phyloP scores from a whole-genome alignment of 2,797 vertebrate genomes.

The Chaetodon trifasciatus region DNA sequence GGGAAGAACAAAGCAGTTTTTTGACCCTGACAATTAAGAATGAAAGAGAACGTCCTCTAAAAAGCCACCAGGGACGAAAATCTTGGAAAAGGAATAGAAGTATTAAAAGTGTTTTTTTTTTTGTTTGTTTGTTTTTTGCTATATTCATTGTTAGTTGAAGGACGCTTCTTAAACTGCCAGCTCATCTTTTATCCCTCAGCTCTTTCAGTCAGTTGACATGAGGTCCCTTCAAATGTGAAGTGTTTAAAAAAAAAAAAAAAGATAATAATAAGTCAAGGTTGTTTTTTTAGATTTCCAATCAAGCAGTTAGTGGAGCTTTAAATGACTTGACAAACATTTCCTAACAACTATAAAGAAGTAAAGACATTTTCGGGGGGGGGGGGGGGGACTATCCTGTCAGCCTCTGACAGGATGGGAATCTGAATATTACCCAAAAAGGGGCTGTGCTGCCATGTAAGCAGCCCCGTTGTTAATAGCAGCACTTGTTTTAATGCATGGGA shows the following conservation, averaged over 20 bases:
- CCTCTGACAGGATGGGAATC: not conserved
- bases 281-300: conserved; percentile 12
- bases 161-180: conserved; percentile 17
- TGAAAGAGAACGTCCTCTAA: conserved; percentile 66
- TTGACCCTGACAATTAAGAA: conserved; percentile 70
- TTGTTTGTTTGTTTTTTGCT: not conserved
- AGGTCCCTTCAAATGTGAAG: conserved; percentile 7
- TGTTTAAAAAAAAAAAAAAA: not conserved
- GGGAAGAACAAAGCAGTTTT: conserved; percentile 69
- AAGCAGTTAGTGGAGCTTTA: conserved; percentile 32
- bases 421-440: conserved; percentile 30
- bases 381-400: conserved; percentile 13
- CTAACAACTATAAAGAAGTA: not conserved
- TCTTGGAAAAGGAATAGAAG: conserved; percentile 50
- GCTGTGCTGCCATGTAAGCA: conserved; percentile 2
- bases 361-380: not conserved
- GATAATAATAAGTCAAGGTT: not conserved
- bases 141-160: conserved; percentile 31
- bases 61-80: conserved; percentile 55
- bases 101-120: conserved; percentile 11
- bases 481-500: conserved; percentile 44
- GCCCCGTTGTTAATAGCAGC: conserved; percentile 31
- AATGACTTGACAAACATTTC: conserved; percentile 32
- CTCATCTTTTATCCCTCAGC: conserved; percentile 32
- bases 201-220: conserved; percentile 22